These are phyloP conservation scores for Stramonita haemastoma DNA, from an alignment of 2,888 invertebrate species.

Conservation along the genomic window DNA sequence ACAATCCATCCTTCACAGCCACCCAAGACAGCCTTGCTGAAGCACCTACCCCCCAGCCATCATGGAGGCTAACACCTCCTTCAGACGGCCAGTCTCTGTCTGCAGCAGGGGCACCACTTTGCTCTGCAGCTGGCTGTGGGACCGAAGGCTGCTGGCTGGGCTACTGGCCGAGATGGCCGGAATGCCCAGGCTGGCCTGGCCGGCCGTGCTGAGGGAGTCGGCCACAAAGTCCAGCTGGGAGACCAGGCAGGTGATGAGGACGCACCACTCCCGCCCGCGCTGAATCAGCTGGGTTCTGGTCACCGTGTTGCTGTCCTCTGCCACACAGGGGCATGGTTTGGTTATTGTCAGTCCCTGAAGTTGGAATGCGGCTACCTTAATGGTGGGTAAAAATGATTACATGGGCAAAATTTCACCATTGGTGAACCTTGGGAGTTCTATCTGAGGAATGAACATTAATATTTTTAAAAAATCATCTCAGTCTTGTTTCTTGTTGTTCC, in stretches of 20 bases:
- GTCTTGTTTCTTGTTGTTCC: too few species aligned
- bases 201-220: slow-evolving; percentile 44
- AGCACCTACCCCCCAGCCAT: slow-evolving; percentile 34
- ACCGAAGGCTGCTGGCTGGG: background rate
- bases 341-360: too few species aligned
- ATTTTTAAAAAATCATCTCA: too few species aligned
- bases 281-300: slow-evolving; percentile 53
- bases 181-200: slow-evolving; percentile 30
- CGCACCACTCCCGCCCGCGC: slow-evolving; percentile 66
- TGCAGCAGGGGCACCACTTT: slow-evolving; percentile 34
- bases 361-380: too few species aligned
- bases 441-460: too few species aligned
- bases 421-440: too few species aligned
- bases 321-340: background rate
- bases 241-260: slow-evolving; percentile 58
- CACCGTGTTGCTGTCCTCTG: slow-evolving; percentile 26
- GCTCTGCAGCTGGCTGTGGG: background rate
- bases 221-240: slow-evolving; percentile 54
- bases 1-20: too few species aligned
- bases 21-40: too few species aligned
- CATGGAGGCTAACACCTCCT: slow-evolving; percentile 21
- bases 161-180: background rate
- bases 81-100: slow-evolving; percentile 34
- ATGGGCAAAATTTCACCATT: too few species aligned
- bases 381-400: too few species aligned